Conservation (phyloP, 2,797 vertebrate species). For the Sebastes taczanowskii region DNA sequence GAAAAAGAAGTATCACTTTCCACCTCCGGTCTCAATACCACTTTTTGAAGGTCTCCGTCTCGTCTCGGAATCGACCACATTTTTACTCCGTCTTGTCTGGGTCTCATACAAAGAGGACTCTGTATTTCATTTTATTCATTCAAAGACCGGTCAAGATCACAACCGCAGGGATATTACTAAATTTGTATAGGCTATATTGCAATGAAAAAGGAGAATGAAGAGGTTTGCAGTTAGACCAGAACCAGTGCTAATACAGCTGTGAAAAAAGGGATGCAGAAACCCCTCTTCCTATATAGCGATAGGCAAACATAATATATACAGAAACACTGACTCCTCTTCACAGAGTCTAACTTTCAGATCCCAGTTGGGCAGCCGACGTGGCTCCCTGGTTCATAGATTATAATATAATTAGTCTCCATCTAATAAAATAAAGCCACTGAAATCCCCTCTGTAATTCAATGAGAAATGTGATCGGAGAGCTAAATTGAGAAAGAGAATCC, state of each 20-base stretch:
- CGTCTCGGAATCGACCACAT: too few species aligned
- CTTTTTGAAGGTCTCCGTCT: too few species aligned
- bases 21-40: too few species aligned
- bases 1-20: too few species aligned
- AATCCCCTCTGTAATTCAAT: slow-evolving; percentile 54
- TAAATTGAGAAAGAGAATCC: slow-evolving; percentile 28
- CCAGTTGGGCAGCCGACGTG: neutral
- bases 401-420: slow-evolving; percentile 53
- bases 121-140: too few species aligned
- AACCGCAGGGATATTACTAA: too few species aligned
- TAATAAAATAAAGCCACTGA: slow-evolving; percentile 55
- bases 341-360: slow-evolving; percentile 28
- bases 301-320: neutral
- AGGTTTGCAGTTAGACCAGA: neutral
- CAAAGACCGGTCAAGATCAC: too few species aligned
- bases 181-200: too few species aligned
- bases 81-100: too few species aligned
- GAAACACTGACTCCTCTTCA: neutral
- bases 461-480: slow-evolving; percentile 29
- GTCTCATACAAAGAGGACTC: too few species aligned
- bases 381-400: slow-evolving; percentile 42
- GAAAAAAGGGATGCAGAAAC: neutral
- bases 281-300: neutral
- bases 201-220: too few species aligned
- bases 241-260: neutral